These are phyloP conservation scores for Panagrolaimus sp. DNA, from an alignment of 1,140 invertebrate genomes.

Conservation along the genomic window DNA sequence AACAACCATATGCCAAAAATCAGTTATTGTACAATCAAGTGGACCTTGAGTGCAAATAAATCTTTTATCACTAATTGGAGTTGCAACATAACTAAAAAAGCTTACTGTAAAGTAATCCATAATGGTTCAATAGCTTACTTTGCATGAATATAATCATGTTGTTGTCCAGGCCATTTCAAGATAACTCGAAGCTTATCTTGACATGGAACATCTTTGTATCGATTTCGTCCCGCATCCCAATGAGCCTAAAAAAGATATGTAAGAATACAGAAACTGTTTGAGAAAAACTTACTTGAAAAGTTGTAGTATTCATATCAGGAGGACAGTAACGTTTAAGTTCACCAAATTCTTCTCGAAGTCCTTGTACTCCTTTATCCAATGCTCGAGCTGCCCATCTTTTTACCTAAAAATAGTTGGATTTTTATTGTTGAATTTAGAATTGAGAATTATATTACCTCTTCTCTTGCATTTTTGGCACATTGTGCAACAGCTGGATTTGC, in stretches of 20 bases:
- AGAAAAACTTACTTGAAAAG: too few species aligned
- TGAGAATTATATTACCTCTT: too few species aligned
- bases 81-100: conserved; percentile 32
- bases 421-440: too few species aligned
- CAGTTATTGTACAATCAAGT: conserved; percentile 35
- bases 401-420: too few species aligned
- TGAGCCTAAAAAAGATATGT: too few species aligned
- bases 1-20: conserved; percentile 45
- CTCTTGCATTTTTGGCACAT: not conserved
- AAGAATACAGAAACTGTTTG: too few species aligned
- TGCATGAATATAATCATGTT: conserved; percentile 37
- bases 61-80: conserved; percentile 32
- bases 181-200: conserved; percentile 38
- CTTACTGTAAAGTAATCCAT: conserved; percentile 20
- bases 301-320: conserved; percentile 28
- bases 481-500: conserved; percentile 2
- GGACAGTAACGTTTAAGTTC: conserved; percentile 32
- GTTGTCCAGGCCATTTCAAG: conserved; percentile 36
- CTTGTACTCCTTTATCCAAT: conserved; percentile 38
- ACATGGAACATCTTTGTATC: conserved; percentile 44
- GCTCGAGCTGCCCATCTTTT: conserved; percentile 34
- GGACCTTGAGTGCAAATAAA: conserved; percentile 48
- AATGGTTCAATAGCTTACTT: conserved; percentile 17
- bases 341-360: conserved; percentile 36
- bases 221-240: conserved; percentile 36